A percentile compares a stretch with the other conserved stretches of the same genome.
Evolutionary conservation across 2,113 vertebrate genomes (phyloP).

Genomic region (Callionymus lyra): DNA sequence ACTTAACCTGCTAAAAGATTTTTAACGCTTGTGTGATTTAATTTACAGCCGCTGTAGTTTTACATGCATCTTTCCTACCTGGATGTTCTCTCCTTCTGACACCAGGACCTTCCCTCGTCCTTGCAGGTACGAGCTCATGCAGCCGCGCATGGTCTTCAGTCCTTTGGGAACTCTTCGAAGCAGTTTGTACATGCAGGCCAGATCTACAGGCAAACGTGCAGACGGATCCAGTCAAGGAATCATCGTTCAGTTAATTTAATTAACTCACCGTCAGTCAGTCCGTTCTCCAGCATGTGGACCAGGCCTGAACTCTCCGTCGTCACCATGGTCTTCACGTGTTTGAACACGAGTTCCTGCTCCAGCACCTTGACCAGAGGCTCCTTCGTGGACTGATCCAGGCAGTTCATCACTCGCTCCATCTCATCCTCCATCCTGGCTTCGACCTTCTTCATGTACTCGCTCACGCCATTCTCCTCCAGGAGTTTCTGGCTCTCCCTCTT

Average conservation of each 20-base stretch:
- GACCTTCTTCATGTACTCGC: slow-evolving; percentile 98
- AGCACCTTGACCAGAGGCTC: slow-evolving; percentile 98
- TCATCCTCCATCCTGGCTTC: slow-evolving; percentile 98
- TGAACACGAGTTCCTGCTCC: slow-evolving; percentile 95
- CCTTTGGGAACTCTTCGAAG: slow-evolving; percentile 97
- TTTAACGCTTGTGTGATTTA: no score
- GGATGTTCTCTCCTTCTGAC: slow-evolving; percentile 98
- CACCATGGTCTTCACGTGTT: slow-evolving; percentile 99
- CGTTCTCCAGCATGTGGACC: slow-evolving; percentile 98
- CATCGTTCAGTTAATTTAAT: no score
- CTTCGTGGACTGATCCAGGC: slow-evolving; percentile 95
- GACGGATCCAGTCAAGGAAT: no score
- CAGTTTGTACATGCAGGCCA: slow-evolving; percentile 99
- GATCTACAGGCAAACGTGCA: slow-evolving; percentile 64
- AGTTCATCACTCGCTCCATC: slow-evolving; percentile 98
- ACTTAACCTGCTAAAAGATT: no score
- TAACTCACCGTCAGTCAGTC: slow-evolving; percentile 89
- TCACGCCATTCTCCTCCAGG: slow-evolving; percentile 97
- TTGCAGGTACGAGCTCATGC: slow-evolving; percentile 95
- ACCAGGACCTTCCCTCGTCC: slow-evolving; percentile 97
- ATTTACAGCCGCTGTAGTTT: no score
- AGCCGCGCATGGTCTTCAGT: slow-evolving; percentile 99
- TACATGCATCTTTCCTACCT: no score
- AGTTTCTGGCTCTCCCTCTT: slow-evolving; percentile 99
- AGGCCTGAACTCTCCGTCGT: slow-evolving; percentile 99